Percentiles rank a stretch among this genome's conserved stretches.
These are phyloP conservation scores for Vidua macroura DNA, from an alignment of 2,113 vertebrate genomes.

Conservation along the genomic window DNA sequence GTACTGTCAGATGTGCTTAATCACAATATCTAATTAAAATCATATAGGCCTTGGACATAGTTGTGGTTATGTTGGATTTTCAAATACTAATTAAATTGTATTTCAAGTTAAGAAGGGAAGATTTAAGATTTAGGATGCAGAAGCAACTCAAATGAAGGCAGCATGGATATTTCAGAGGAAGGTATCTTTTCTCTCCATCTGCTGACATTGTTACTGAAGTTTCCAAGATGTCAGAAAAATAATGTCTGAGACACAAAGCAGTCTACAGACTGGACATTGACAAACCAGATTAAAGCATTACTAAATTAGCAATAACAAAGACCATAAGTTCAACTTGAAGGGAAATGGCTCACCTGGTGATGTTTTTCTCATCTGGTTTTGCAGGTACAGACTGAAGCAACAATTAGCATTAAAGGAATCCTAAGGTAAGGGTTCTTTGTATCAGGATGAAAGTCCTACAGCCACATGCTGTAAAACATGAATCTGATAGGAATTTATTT, in stretches of 20 bases:
- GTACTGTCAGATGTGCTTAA: not conserved
- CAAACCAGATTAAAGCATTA: not conserved
- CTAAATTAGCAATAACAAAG: not conserved
- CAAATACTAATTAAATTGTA: constrained; percentile 8
- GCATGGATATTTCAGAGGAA: not conserved
- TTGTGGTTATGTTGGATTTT: not conserved
- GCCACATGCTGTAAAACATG: not conserved
- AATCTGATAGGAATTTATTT: not conserved
- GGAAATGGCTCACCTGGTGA: not conserved
- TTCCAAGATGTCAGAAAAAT: not conserved
- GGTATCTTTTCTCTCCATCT: not conserved
- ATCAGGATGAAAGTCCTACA: not conserved
- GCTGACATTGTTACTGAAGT: not conserved
- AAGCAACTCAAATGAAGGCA: not conserved
- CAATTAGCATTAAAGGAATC: not conserved
- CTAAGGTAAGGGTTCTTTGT: not conserved
- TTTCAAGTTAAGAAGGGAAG: not conserved
- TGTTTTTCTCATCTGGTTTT: not conserved
- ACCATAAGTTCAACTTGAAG: not conserved
- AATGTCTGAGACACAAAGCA: not conserved
- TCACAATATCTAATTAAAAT: not conserved
- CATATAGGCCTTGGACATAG: not conserved
- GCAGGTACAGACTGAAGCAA: not conserved
- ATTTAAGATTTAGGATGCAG: not conserved
- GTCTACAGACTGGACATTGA: not conserved